These are phyloP conservation scores for Elachura formosa DNA, from an alignment of 2,113 vertebrate genomes.

Conservation along the genomic window DNA sequence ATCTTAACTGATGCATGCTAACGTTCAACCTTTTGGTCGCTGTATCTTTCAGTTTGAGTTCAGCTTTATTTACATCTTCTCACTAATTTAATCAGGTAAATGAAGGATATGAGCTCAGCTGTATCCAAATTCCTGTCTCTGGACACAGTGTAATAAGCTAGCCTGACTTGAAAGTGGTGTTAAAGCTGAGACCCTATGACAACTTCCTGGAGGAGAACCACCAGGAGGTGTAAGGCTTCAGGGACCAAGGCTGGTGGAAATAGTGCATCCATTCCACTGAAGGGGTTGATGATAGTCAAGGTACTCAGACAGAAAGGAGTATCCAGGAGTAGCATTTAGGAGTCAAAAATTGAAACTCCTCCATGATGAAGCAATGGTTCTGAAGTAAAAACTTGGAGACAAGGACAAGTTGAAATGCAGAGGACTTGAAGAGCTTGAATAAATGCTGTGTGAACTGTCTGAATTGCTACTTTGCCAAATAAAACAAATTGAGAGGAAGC, in stretches of 20 bases:
- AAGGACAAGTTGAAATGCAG: constrained; percentile 25
- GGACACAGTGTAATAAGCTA: constrained; percentile 38
- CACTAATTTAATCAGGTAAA: constrained; percentile 28
- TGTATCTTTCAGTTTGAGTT: constrained; percentile 49
- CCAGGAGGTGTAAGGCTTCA: constrained; percentile 22
- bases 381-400: constrained; percentile 35
- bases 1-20: constrained; percentile 57
- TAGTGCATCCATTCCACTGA: neutral
- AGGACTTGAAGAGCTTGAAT: constrained; percentile 51
- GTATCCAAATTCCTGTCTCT: constrained; percentile 34
- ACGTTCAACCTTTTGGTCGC: constrained; percentile 42
- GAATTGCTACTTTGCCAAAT: constrained; percentile 67
- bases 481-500: constrained; percentile 52
- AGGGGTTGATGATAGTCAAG: neutral
- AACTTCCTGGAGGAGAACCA: neutral
- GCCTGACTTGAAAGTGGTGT: constrained; percentile 3
- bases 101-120: constrained; percentile 15
- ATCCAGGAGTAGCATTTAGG: neutral
- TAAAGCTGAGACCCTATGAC: neutral
- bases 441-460: constrained; percentile 61
- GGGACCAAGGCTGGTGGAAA: constrained; percentile 48
- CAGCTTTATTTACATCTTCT: constrained; percentile 54
- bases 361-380: constrained; percentile 18
- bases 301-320: neutral
- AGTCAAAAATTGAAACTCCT: neutral